Conservation (phyloP, 2,797 vertebrate species). For the Peromyscus attwateri region DNA sequence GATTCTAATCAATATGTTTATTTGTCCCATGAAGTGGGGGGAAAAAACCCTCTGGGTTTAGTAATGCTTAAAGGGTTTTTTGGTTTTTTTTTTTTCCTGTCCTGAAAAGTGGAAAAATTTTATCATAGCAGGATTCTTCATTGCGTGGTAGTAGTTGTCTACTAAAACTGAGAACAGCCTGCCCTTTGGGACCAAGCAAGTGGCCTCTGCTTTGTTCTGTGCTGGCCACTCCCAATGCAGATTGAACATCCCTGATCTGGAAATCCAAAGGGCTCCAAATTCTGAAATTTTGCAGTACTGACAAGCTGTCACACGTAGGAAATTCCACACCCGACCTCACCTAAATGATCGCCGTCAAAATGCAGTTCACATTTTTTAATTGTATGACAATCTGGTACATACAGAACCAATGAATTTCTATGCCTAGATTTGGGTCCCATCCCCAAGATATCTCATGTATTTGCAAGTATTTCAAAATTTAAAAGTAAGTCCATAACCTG, state of each 20-base stretch:
- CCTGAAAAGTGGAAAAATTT: neutral
- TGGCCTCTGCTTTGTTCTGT: neutral
- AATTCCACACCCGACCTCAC: neutral
- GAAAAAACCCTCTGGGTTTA: neutral
- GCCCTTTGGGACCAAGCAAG: neutral
- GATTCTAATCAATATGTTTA: neutral
- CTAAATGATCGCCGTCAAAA: neutral
- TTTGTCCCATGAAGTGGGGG: neutral
- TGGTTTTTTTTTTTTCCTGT: neutral
- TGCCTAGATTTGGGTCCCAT: neutral
- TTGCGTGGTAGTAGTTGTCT: neutral
- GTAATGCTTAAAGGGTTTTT: neutral
- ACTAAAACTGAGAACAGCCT: neutral
- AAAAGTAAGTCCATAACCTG: neutral
- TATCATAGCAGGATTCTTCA: neutral
- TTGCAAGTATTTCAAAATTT: neutral
- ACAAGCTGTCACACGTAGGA: neutral
- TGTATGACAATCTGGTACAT: neutral
- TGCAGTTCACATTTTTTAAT: neutral
- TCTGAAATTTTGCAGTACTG: neutral
- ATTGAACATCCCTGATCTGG: neutral
- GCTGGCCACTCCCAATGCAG: neutral
- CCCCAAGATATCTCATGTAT: neutral
- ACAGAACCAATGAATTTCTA: neutral
- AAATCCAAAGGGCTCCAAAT: neutral